Evolutionary conservation across 2,888 invertebrate species (phyloP).

Genomic region (Drosophila setosimentum): DNA sequence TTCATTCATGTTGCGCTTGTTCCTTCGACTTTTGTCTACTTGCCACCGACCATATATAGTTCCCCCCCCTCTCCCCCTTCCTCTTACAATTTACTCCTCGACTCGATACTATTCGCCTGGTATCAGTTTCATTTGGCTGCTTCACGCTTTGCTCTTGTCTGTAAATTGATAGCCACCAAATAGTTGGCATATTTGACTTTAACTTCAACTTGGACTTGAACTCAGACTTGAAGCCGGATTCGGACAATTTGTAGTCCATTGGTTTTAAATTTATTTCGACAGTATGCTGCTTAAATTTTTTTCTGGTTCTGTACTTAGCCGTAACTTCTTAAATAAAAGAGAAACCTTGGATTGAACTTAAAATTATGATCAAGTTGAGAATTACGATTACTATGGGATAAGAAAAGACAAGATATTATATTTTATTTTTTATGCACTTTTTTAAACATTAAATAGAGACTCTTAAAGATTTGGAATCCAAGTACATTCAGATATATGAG

Average conservation of each 20-base stretch:
- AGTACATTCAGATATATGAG: background rate
- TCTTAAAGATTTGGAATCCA: background rate
- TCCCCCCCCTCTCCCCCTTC: background rate
- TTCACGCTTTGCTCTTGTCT: constrained; percentile 76
- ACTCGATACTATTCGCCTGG: constrained; percentile 42
- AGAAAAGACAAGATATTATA: background rate
- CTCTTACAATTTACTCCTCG: constrained; percentile 1
- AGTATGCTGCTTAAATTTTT: constrained; percentile 4
- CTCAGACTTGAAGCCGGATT: background rate
- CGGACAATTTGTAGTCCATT: constrained; percentile 54
- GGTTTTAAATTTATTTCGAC: constrained; percentile 30
- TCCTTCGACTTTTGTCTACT: constrained; percentile 74
- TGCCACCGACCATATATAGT: constrained; percentile 50
- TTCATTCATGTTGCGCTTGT: constrained; percentile 81
- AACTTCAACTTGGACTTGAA: constrained; percentile 21
- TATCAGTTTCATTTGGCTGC: constrained; percentile 81
- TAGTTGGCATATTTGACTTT: constrained; percentile 69
- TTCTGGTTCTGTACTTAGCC: background rate
- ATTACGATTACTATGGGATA: background rate
- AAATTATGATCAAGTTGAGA: background rate
- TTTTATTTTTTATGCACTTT: too few species aligned
- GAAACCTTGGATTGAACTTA: background rate
- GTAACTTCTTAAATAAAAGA: background rate
- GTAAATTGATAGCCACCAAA: constrained; percentile 77
- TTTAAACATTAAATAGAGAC: background rate